phyloP scores from a whole-genome alignment of 2,797 vertebrate species.

The Sebastes taczanowskii region DNA sequence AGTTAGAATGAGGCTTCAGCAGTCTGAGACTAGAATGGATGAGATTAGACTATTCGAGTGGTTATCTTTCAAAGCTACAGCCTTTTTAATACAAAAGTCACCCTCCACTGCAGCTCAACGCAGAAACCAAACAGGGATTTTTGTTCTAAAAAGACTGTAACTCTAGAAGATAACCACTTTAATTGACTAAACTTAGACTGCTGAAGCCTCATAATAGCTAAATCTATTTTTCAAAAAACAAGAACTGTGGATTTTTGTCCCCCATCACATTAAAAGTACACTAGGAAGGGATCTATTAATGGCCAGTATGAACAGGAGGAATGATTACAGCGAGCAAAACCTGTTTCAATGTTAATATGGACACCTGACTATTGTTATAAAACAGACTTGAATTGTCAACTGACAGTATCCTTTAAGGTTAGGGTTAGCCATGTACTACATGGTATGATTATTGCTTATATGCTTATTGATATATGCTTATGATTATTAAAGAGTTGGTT shows the following conservation, averaged over 20 bases:
- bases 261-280: neutral
- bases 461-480: neutral
- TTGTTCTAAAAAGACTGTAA: neutral
- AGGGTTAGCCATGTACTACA: neutral
- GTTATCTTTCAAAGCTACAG: neutral
- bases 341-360: neutral
- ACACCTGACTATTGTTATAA: neutral
- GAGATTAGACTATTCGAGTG: neutral
- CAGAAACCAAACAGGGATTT: neutral
- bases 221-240: neutral
- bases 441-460: too few relatives aligned
- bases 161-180: neutral
- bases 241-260: neutral
- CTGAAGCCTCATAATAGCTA: neutral
- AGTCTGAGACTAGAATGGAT: neutral
- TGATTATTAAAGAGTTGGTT: neutral
- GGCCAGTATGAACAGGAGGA: neutral
- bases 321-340: neutral
- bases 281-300: neutral
- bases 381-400: neutral
- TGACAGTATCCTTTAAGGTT: neutral
- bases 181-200: neutral
- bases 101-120: neutral
- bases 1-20: neutral
- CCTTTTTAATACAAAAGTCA: neutral